A percentile compares a stretch with the other conserved stretches of the same genome.
phyloP scores from a whole-genome alignment of 2,888 invertebrate genomes.

The Yponomeuta plumbellus region DNA sequence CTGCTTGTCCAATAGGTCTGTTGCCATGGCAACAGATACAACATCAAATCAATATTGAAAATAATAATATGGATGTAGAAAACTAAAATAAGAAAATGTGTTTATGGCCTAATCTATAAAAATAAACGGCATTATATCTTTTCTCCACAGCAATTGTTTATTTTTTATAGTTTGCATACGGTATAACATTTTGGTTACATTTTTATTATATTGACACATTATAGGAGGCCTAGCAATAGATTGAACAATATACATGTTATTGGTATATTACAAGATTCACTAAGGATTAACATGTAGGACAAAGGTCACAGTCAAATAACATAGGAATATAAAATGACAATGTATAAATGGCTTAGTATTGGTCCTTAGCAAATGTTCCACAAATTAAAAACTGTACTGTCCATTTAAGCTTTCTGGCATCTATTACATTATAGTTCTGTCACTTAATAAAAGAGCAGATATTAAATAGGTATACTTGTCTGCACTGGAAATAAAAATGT shows the following conservation, averaged over 20 bases:
- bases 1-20: slow-evolving; percentile 65
- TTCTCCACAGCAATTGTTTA: slow-evolving; percentile 63
- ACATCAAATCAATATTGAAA: slow-evolving; percentile 23
- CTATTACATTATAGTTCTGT: not conserved
- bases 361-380: slow-evolving; percentile 53
- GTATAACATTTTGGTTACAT: slow-evolving; percentile 73
- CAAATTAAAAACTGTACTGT: not conserved
- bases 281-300: slow-evolving; percentile 46
- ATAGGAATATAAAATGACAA: slow-evolving; percentile 53
- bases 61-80: slow-evolving; percentile 14
- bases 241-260: slow-evolving; percentile 69
- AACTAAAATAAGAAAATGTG: not conserved
- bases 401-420: not conserved
- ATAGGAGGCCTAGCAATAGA: slow-evolving; percentile 65
- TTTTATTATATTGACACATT: slow-evolving; percentile 70
- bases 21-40: slow-evolving; percentile 59
- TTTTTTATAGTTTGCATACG: slow-evolving; percentile 70
- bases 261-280: slow-evolving; percentile 65
- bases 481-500: slow-evolving; percentile 1
- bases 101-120: not conserved
- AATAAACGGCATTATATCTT: not conserved
- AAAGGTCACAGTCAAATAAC: slow-evolving; percentile 48
- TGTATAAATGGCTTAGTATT: slow-evolving; percentile 51
- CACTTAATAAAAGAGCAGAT: not conserved
- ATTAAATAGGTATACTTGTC: not conserved